Evolutionary conservation across 2,888 invertebrate species (phyloP), one percentile per base, ranked within the genome.

Genomic region (Lepidochitona cinerea): DNA sequence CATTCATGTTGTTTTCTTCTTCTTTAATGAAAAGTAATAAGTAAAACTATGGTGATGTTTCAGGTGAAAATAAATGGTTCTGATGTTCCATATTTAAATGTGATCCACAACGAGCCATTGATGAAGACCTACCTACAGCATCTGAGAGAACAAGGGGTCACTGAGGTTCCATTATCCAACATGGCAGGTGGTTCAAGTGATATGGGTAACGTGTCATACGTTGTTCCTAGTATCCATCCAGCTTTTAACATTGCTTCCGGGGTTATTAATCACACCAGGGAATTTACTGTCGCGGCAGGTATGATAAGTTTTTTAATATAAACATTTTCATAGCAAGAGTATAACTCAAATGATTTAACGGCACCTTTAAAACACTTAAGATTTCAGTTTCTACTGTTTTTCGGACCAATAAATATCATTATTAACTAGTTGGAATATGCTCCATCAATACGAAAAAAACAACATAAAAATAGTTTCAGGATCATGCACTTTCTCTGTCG

Each of bases 131-230:
- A 49, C 49, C 75, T 18, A 74, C 75, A 9, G 35, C 74, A 32
- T 83, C 76, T 70, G 72, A 77, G 49, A 73, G 73, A 53, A 75
- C 74, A 75, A 54, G 36, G 35, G 32, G 54, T 37, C 37, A 49
- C 23, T 33, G 64, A 35, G 33, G 49, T 5, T 73, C 76, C 6
- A 7, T 18, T n/a, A 7, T 23, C 49, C 49, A n/a, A n/a, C n/a
- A 49, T 49, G 18, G 49, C 23, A 4, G 72, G 73, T 1, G 88
- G 85, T 6, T 88, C 87, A 9, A 84, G 87, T 9, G 88, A 89
- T 66, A 86, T 88, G 85, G 89, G 89, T 1, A 87, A 89, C 72
- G 86, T 89, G 12, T 87, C 87, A 0, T 83, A 87, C 53, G 81
- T 79, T 33, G 83, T 88, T 5, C 88, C 88, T 4, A 81, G 81